Base-by-base conservation (phyloP, 2,113 vertebrate species). In the Rhagologus leucostigma region DNA sequence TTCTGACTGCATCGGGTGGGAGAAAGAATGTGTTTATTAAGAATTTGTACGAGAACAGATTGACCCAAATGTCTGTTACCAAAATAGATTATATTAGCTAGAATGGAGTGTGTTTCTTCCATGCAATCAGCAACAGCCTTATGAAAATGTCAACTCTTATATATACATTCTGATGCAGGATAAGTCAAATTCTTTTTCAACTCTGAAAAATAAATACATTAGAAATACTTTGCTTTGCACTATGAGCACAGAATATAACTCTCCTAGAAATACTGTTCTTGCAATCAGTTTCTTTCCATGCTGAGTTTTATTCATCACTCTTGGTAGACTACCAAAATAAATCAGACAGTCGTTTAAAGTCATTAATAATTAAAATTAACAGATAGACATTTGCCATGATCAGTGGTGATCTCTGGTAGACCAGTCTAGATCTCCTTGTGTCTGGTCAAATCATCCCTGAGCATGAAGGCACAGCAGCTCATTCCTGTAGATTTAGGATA, bases 31-130 rank as follows among this genome's bases (percentile, higher is more conserved):
- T 88, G 57, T 95, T 96, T 97, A 95, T 96, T 96, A 97, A 95
- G 93, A 97, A 94, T 95, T 96, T 96, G 57, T 95, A 91, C 91
- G 93, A 95, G 96, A 96, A 95, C 95, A 97, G 91, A 95, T 95
- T 97, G 96, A 97, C 95, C 95, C 95, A 97, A 97, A 97, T 97
- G 91, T 91, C 93, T 95, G 90, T 81, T 89, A 97, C 74, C 84
- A 88, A 96, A 96, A 97, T 93, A 90, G 73, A 95, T 84, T 84
- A 83, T 94, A 82, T 87, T 96, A 90, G 91, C 62, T 89, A 80
- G 63, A 97, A 96, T 93, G 81, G 74, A 97, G 81, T 23, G 33
- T 71, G 35, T 77, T 96, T 65, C 76, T 70, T 90, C 74, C 70
- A 93, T 87, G 89, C 70, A 97, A 96, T 89, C 84, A 96, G 88